Evolutionary conservation across 2,888 invertebrate species (phyloP), one percentile per base, ranked within the genome.

Genomic region (Cristatella mucedo): DNA sequence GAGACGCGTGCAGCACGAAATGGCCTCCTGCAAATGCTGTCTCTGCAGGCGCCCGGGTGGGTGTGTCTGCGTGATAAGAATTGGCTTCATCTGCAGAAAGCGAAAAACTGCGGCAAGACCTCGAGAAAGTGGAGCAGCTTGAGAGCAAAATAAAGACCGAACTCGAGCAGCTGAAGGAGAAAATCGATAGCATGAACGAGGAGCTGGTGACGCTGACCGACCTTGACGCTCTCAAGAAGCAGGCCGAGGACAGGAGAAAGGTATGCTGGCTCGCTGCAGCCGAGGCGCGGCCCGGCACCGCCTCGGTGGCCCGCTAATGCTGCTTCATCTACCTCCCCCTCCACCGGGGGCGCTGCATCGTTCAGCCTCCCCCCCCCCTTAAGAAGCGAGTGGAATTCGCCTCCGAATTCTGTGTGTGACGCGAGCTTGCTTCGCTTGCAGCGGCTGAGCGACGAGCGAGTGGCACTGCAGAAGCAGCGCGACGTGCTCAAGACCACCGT

Each of bases 91-190:
- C 78, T 44, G 71, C 71, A 49, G 73, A 73, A 58, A 76, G 76
- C 52, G 59, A 65, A 31, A 71, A 68, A 44, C 53, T 68, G 19
- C 55, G 58, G 37, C 56, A 57, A 22, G 64, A 66, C 46, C 49
- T 66, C 29, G 52, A 55, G 42, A 64, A 65, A 67, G 69, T 78
- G 21, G 73, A 76, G 51, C 75, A 77, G 33, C 61, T 80, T 43
- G 77, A 79, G 40, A 73, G 74, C 39, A 79, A 78, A 59, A 75
- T 78, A 16, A 70, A 66, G 42, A 71, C 70, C 15, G 74, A 74
- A 52, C 54, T 72, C 44, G 61, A 59, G 15, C 57, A 62, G 24
- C 52, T 73, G 38, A 63, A 66, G 43, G 63, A 67, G 16, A 69
- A 68, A 46, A 68, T 71, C 40, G 56, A 55, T 6, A 59, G 55